phyloP scores from a whole-genome alignment of 37 sponge, comb jelly and placozoan species.

The Mnemiopsis leidyi region DNA sequence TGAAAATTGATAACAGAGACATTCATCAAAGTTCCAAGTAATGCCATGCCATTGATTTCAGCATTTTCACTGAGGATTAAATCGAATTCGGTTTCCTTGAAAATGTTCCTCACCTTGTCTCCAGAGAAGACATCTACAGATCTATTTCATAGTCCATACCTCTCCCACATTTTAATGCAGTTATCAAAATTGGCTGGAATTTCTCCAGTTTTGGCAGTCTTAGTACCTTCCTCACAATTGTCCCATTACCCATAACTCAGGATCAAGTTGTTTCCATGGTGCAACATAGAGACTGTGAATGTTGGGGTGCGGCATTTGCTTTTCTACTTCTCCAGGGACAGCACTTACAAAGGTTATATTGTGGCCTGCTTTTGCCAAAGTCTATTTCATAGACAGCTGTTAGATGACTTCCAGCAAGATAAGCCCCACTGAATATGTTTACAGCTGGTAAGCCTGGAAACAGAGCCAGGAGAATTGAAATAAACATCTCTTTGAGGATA shows the following conservation, averaged over 20 bases:
- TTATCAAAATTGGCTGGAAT: too few relatives aligned
- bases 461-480: too few relatives aligned
- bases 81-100: not conserved
- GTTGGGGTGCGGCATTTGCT: not conserved
- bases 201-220: too few relatives aligned
- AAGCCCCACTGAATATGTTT: too few relatives aligned
- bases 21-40: not conserved
- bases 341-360: too few relatives aligned
- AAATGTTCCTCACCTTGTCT: not conserved
- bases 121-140: not conserved
- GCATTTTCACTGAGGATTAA: not conserved
- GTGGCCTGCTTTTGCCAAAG: too few relatives aligned
- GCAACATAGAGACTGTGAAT: not conserved
- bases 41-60: not conserved
- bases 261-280: too few relatives aligned
- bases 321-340: not conserved
- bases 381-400: too few relatives aligned
- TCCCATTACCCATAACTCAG: too few relatives aligned
- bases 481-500: too few relatives aligned
- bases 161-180: not conserved
- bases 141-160: not conserved
- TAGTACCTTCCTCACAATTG: not conserved
- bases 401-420: too few relatives aligned
- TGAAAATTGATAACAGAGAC: not conserved
- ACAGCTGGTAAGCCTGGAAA: too few relatives aligned